Evolutionary conservation across 1,140 invertebrate genomes (phyloP).

Genomic region (Caenorhabditis inopinata): DNA sequence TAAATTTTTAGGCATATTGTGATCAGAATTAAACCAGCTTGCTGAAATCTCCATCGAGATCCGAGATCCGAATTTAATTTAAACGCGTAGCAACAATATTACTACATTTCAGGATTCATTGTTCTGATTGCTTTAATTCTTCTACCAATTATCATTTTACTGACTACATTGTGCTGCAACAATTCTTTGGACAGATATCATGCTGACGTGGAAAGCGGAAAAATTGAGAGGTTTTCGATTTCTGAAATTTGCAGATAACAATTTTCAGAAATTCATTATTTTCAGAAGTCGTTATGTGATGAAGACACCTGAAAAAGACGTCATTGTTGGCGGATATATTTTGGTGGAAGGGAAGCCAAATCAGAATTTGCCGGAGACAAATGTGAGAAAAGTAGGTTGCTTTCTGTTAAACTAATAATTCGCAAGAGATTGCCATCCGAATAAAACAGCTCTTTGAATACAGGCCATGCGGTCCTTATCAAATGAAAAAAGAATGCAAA

Average conservation of each 20-base stretch:
- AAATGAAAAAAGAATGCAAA: too few species aligned
- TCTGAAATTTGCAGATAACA: neutral
- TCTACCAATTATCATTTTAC: conserved; percentile 48
- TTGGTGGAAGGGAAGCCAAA: neutral
- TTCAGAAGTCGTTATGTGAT: conserved; percentile 7
- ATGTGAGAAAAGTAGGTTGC: neutral
- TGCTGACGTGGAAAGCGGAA: conserved; percentile 33
- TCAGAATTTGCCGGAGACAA: neutral
- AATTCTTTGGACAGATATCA: conserved; percentile 47
- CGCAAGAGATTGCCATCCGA: too few species aligned
- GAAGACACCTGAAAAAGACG: conserved; percentile 13
- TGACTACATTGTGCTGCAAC: conserved; percentile 50
- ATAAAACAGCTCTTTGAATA: too few species aligned
- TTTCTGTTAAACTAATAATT: neutral
- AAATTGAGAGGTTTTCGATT: neutral
- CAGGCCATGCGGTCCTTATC: too few species aligned
- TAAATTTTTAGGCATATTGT: too few species aligned
- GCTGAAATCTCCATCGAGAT: too few species aligned
- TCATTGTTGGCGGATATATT: conserved; percentile 4
- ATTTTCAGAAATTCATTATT: neutral
- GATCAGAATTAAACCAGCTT: too few species aligned
- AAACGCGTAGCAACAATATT: too few species aligned
- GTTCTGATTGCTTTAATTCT: conserved; percentile 49
- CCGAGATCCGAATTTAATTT: too few species aligned
- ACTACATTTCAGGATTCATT: conserved; percentile 39